phyloP scores from a whole-genome alignment of 1,140 invertebrate genomes.

The Ostrea edulis region DNA sequence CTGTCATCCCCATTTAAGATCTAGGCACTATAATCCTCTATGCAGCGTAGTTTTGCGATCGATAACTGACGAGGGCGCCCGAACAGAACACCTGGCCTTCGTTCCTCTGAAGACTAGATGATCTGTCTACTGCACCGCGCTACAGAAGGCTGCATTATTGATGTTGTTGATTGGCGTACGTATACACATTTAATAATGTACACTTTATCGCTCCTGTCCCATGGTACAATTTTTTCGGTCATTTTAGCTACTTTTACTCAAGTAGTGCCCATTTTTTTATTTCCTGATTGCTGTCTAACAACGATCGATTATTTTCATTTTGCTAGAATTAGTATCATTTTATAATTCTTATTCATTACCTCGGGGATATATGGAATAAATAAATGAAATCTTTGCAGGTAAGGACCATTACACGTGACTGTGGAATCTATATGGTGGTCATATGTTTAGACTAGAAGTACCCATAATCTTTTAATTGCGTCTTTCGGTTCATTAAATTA shows the following conservation, averaged over 20 bases:
- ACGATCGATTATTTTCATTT: background rate
- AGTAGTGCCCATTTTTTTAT: background rate
- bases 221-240: background rate
- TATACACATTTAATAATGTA: background rate
- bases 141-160: background rate
- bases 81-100: conserved; percentile 6
- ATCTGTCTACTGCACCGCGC: background rate
- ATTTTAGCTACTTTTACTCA: background rate
- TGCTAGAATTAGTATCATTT: background rate
- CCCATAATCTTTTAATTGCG: too few species aligned
- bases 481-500: too few species aligned
- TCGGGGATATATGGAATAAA: too few species aligned
- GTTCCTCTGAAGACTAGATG: too few species aligned
- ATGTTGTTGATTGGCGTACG: conserved; percentile 18
- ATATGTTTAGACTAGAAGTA: too few species aligned
- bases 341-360: background rate
- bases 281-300: background rate
- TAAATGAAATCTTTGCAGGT: too few species aligned
- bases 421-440: too few species aligned
- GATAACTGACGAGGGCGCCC: conserved; percentile 2
- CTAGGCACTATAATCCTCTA: background rate
- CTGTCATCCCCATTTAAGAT: background rate
- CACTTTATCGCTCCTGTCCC: background rate
- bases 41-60: conserved; percentile 2
- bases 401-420: too few species aligned